Percentiles rank a stretch among this genome's conserved stretches.
Conservation (phyloP, 2,113 vertebrate species). For the Cyprichromis sp. region DNA sequence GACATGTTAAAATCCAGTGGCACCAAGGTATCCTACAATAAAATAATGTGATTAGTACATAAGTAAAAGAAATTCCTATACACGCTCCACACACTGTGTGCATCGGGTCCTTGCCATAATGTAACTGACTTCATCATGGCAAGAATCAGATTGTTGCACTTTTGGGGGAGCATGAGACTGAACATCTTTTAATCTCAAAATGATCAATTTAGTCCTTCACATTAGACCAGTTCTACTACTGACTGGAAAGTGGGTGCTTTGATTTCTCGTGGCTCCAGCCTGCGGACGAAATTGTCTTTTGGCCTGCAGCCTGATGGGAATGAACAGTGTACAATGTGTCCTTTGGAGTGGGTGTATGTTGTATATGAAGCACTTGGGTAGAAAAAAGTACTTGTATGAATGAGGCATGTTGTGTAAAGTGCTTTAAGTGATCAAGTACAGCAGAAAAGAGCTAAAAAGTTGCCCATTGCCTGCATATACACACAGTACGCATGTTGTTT, state of each 20-base stretch:
- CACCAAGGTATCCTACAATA: rapidly evolving
- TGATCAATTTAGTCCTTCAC: neutral
- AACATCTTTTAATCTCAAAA: neutral
- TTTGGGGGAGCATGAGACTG: neutral
- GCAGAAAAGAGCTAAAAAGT: neutral
- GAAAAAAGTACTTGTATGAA: neutral
- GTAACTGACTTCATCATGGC: neutral
- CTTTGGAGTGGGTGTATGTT: neutral
- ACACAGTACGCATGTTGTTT: neutral
- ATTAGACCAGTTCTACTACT: neutral
- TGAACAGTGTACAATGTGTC: neutral
- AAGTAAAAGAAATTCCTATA: neutral
- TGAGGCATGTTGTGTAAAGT: neutral
- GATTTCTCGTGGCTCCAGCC: neutral
- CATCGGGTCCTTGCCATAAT: neutral
- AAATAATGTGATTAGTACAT: neutral
- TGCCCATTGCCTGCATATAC: neutral
- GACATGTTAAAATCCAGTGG: neutral
- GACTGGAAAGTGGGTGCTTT: neutral
- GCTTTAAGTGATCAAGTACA: neutral
- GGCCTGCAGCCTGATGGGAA: neutral
- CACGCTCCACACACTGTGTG: neutral
- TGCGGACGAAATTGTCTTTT: neutral
- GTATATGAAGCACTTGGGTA: neutral
- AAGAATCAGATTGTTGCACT: neutral